These are phyloP conservation scores for Craniophora ligustri DNA, from an alignment of 2,888 invertebrate genomes.

Conservation along the genomic window DNA sequence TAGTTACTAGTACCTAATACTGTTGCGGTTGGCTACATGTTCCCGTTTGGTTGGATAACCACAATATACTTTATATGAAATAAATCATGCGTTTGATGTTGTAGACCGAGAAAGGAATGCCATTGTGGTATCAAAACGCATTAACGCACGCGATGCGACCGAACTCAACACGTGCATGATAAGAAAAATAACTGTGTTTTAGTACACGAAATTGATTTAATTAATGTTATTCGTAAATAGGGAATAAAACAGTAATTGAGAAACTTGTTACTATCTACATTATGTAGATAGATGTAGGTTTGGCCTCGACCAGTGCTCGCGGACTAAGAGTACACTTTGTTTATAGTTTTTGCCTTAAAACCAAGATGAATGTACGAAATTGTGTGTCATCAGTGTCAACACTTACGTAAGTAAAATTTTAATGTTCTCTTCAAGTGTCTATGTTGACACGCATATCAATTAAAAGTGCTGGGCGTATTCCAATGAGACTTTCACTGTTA, in stretches of 20 bases:
- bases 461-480: conserved; percentile 32
- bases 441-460: conserved; percentile 37
- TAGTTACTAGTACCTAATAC: conserved; percentile 7
- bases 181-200: conserved; percentile 30
- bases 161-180: conserved; percentile 49
- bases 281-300: too few species aligned
- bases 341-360: conserved; percentile 20
- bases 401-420: conserved; percentile 23
- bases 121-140: conserved; percentile 48
- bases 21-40: conserved; percentile 16
- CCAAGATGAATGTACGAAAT: conserved; percentile 9
- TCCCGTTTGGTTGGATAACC: conserved; percentile 35
- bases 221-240: too few species aligned
- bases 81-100: conserved; percentile 39
- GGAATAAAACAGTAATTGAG: too few species aligned
- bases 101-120: conserved; percentile 42
- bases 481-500: conserved; percentile 45
- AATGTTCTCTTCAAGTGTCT: conserved; percentile 15
- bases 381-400: conserved; percentile 30
- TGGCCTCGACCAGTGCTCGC: conserved; percentile 31
- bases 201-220: conserved; percentile 22
- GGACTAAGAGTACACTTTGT: conserved; percentile 18
- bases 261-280: conserved; percentile 1
- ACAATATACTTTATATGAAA: conserved; percentile 25
- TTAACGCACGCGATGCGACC: conserved; percentile 30